Base-by-base conservation (phyloP, 1,140 invertebrate species). In the Drosophila sp. region DNA sequence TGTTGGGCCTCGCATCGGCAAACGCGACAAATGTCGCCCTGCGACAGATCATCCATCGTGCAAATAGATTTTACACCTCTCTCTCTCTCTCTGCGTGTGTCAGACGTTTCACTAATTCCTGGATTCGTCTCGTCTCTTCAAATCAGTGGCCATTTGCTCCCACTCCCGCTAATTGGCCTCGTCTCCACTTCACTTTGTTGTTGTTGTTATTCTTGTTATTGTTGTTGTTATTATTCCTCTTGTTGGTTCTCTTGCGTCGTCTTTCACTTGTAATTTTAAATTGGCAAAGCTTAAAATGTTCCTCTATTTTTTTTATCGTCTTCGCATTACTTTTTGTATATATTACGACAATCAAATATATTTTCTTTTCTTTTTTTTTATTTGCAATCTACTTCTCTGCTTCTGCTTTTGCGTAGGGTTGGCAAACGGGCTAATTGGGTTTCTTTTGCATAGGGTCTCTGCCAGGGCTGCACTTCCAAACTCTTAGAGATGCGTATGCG, bases 1-100 rank as follows among this genome's bases (percentile, higher is more conserved):
- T 72, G 72, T 32, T 96, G 93, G 40, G 96, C 98, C 92, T 99
- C 98, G 73, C 97, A 98, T 70, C 99, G 94, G 93, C 99, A 99
- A 63, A 99, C 98, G 73, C 99, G 95, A 93, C 99, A 99, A 89
- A 99, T 89, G 93, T 91, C 90, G 77, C 80, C 85, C 70, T 91
- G 87, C 64, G 86, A 91, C 32, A 90, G 58, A 74, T 91, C 90
- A 60, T 91, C 90, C 90, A 91, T 91, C 5, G 32, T 78, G 32
- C 17, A 17, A n/a, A 17, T 33, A 11, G 10, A 11, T 30, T 35
- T n/a, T 54, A 5, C 17, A 40, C 47, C 23, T 2, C 44, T 23
- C 7, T 10, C 44, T 8, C 23, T 8, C 11, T 11, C 35, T 11
- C 1, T 38, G 17, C 0, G 17, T 38, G 35, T 2, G 10, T 38